Base-by-base conservation (phyloP, 2,113 vertebrate species). In the Bothrops jararaca region DNA sequence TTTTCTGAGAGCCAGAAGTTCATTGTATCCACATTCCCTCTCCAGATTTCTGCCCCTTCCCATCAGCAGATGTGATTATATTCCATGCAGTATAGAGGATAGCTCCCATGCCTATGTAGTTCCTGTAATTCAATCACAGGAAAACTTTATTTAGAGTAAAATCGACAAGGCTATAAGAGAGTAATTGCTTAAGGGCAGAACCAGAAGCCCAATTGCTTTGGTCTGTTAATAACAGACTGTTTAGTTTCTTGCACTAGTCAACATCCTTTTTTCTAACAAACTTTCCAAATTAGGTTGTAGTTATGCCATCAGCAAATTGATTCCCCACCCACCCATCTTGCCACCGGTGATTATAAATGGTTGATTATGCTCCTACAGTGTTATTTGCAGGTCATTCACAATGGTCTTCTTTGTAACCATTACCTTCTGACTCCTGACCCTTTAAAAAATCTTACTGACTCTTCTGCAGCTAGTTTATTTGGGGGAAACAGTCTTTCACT, bases 111-210 rank as follows among this genome's bases (percentile, higher is more conserved):
- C 8, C 39, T 42, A 45, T 87, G 45, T 15, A 92, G 87, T 92
- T 92, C 91, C 85, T 92, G 91, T 92, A 92, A 89, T 57, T 89
- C 69, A 58, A 89, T 92, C 88, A 89, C 88, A 89, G 92, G 88
- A 89, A 85, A 89, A 89, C 88, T 89, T 50, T 85, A 92, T 89
- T 92, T 89, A 92, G 88, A 92, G 29, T 52, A 57, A 45, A 56
- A 56, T 80, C 56, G 88, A 89, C 88, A 89, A 34, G 69, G 53
- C 88, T 58, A 48, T 48, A 89, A n/a, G 64, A 85, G 18, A 56
- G 26, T 74, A 42, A 11, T 50, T 24, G 29, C 92, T 89, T 69
- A 50, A 92, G 88, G 88, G 69, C 88, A 90, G 64, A 85, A 89
- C 5, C 50, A 45, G 88, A 92, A 58, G 42, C 26, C 45, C 53